phyloP scores from a whole-genome alignment of 2,888 invertebrate genomes.

The Minunthozetes semirufus region DNA sequence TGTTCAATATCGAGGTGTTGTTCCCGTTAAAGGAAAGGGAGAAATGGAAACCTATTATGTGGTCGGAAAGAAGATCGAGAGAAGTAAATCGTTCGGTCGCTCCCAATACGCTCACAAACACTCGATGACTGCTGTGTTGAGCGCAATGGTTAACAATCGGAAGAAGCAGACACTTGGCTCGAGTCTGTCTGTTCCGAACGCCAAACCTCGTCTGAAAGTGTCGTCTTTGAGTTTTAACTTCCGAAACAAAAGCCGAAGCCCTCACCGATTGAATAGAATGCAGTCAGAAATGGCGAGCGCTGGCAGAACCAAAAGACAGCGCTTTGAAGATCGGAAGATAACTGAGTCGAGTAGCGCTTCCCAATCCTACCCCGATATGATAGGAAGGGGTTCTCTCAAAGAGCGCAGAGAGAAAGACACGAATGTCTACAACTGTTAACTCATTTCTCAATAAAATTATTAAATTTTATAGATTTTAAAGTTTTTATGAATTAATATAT shows the following conservation, averaged over 20 bases:
- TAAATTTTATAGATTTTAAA: no score
- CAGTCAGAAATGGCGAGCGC: conserved; percentile 41
- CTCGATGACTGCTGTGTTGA: conserved; percentile 77
- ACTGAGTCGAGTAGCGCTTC: conserved; percentile 39
- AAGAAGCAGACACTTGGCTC: conserved; percentile 55
- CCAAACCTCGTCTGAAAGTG: neutral
- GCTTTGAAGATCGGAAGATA: conserved; percentile 40
- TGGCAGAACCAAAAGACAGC: conserved; percentile 28
- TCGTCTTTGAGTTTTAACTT: conserved; percentile 38
- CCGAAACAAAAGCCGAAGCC: conserved; percentile 27
- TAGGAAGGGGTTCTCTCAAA: neutral
- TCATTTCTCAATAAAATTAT: no score
- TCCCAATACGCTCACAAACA: conserved; percentile 64
- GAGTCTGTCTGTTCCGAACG: conserved; percentile 40
- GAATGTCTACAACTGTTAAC: neutral
- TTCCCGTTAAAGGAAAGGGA: conserved; percentile 90
- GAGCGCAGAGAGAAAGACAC: neutral
- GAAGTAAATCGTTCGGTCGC: conserved; percentile 46
- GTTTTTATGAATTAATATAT: no score
- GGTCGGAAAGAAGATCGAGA: conserved; percentile 52
- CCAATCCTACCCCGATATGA: conserved; percentile 29
- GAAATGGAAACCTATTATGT: conserved; percentile 94
- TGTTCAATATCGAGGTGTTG: conserved; percentile 68
- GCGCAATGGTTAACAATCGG: conserved; percentile 76
- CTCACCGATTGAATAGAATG: conserved; percentile 42